Evolutionary conservation across 1,140 invertebrate genomes (phyloP).

Genomic region (Drosophila tristis): DNA sequence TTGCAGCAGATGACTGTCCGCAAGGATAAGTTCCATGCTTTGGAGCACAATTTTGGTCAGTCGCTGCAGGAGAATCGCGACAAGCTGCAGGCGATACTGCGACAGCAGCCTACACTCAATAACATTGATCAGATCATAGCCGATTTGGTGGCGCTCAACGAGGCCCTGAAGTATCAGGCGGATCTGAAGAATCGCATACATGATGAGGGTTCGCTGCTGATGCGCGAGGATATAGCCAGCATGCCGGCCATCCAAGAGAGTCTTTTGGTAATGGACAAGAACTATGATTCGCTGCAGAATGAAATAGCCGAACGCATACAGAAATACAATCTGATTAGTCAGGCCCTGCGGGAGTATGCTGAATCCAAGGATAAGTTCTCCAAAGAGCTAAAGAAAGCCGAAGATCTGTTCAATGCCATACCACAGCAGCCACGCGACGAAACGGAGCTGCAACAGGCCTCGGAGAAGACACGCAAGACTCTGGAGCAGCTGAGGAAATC

Average conservation of each 20-base stretch:
- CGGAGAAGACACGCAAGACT: conserved; percentile 91
- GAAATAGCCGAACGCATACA: conserved; percentile 90
- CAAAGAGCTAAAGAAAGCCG: conserved; percentile 88
- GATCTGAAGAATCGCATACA: conserved; percentile 87
- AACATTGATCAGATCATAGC: conserved; percentile 84
- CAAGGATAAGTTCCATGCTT: conserved; percentile 88
- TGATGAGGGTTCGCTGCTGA: conserved; percentile 90
- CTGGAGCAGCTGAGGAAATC: conserved; percentile 90
- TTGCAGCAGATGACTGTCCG: conserved; percentile 88
- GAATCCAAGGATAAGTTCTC: conserved; percentile 89
- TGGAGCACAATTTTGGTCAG: conserved; percentile 88
- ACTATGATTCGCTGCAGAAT: conserved; percentile 91
- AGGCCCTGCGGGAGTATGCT: conserved; percentile 90
- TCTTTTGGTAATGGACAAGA: conserved; percentile 89
- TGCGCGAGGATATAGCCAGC: conserved; percentile 92
- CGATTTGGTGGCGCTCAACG: conserved; percentile 77
- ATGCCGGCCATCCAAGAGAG: conserved; percentile 91
- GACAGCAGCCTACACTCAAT: conserved; percentile 63
- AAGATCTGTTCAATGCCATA: conserved; percentile 68
- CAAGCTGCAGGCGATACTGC: conserved; percentile 86
- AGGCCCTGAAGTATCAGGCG: conserved; percentile 85
- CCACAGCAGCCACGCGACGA: conserved; percentile 75
- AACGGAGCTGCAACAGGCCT: conserved; percentile 85
- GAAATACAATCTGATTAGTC: conserved; percentile 89
- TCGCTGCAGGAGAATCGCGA: conserved; percentile 86